A percentile compares a stretch with the other conserved stretches of the same genome.
Conservation (phyloP, 2,113 vertebrate genomes). For the Tichodroma muraria region DNA sequence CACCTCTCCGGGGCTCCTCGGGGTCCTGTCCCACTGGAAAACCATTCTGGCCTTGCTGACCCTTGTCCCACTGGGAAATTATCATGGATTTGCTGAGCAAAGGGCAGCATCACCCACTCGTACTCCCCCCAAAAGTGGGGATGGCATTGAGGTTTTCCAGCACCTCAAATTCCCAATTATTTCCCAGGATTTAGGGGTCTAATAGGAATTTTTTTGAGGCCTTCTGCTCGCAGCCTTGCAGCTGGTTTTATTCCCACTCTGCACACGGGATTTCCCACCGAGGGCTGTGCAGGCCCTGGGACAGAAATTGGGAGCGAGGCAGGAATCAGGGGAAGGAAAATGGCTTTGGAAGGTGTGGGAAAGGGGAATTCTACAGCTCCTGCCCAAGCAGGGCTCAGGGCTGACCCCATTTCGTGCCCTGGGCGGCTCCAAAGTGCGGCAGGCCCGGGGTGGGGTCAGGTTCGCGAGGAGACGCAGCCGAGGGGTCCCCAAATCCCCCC, state of each 20-base stretch:
- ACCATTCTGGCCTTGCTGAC: too few species aligned
- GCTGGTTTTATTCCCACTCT: background rate
- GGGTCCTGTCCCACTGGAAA: background rate
- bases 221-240: too few species aligned
- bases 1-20: rapidly evolving
- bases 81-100: background rate
- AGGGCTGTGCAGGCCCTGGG: background rate
- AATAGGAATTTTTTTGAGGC: background rate
- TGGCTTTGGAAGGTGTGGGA: background rate
- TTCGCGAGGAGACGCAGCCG: background rate
- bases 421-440: background rate
- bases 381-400: too few species aligned
- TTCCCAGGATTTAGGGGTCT: background rate
- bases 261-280: background rate
- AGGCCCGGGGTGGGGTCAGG: background rate
- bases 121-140: background rate
- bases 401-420: too few species aligned
- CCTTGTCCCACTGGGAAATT: too few species aligned
- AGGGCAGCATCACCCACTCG: background rate
- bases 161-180: background rate
- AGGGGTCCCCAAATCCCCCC: background rate
- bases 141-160: rapidly evolving
- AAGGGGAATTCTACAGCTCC: too few species aligned
- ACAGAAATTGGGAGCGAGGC: too few species aligned
- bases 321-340: background rate